phyloP scores from a whole-genome alignment of 2,113 vertebrate genomes.

The rabbit (Oryctolagus cuniculus) region DNA sequence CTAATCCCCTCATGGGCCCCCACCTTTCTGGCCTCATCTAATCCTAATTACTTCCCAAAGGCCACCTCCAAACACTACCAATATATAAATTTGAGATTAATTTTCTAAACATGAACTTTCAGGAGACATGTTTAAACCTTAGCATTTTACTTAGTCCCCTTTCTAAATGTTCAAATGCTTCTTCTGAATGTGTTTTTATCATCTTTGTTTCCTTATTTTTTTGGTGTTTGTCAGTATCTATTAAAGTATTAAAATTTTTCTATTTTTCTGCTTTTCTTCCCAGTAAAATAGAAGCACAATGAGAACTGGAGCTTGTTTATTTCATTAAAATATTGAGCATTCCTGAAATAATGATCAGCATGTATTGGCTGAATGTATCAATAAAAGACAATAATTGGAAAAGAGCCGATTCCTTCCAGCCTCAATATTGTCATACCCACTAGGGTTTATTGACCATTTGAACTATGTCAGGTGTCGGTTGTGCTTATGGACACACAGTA shows the following conservation, averaged over 20 bases:
- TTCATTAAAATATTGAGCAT: neutral
- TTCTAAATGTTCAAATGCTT: neutral
- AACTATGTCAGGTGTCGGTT: neutral
- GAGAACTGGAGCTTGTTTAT: neutral
- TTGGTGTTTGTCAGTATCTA: neutral
- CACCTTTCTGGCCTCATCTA: neutral
- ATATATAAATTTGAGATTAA: neutral
- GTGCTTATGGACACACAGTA: neutral
- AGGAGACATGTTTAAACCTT: neutral
- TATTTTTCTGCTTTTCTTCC: neutral
- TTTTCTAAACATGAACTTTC: neutral
- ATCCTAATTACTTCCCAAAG: neutral
- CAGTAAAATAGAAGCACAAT: constrained; percentile 13
- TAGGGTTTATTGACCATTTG: neutral
- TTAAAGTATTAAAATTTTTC: neutral
- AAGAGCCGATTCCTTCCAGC: neutral
- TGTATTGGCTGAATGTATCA: neutral
- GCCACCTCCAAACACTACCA: neutral
- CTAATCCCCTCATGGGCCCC: too few relatives aligned
- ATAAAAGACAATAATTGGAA: neutral
- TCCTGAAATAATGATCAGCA: neutral
- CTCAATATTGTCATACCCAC: neutral
- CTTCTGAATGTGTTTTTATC: neutral
- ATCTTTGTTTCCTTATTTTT: neutral
- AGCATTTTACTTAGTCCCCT: neutral